Evolutionary conservation across 2,888 invertebrate species (phyloP).

Genomic region (Nowickia ferox): DNA sequence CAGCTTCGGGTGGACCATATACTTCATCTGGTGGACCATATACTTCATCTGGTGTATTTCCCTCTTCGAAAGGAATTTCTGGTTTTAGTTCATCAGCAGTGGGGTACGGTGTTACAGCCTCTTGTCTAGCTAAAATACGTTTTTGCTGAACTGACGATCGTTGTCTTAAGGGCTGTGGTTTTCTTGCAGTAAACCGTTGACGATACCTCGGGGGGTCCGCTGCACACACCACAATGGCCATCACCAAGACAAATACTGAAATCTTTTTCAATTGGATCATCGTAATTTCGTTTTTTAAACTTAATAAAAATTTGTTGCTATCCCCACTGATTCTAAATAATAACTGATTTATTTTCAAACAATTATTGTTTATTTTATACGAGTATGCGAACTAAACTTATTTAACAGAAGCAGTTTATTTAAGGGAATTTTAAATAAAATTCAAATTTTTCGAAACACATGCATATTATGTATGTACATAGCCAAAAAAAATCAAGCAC

Average conservation of each 20-base stretch:
- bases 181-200: constrained; percentile 72
- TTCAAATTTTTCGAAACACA: constrained; percentile 16
- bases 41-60: constrained; percentile 75
- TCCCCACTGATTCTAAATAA: constrained; percentile 44
- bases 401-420: constrained; percentile 29
- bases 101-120: constrained; percentile 77
- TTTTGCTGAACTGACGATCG: constrained; percentile 68
- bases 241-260: constrained; percentile 62
- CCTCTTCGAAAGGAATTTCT: constrained; percentile 74
- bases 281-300: background rate
- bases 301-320: constrained; percentile 37
- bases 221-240: constrained; percentile 60
- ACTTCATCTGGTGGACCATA: constrained; percentile 78
- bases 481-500: background rate
- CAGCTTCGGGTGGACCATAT: constrained; percentile 74
- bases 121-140: constrained; percentile 75
- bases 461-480: constrained; percentile 6
- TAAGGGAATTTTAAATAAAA: constrained; percentile 55
- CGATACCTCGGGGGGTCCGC: constrained; percentile 69
- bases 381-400: constrained; percentile 1
- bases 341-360: constrained; percentile 59
- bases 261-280: constrained; percentile 57
- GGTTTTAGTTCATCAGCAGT: constrained; percentile 78
- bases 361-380: constrained; percentile 74
- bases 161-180: constrained; percentile 72